Percentiles rank a stretch among this genome's conserved stretches.
phyloP scores from a whole-genome alignment of 2,888 invertebrate species.

The Aphrophora alni region DNA sequence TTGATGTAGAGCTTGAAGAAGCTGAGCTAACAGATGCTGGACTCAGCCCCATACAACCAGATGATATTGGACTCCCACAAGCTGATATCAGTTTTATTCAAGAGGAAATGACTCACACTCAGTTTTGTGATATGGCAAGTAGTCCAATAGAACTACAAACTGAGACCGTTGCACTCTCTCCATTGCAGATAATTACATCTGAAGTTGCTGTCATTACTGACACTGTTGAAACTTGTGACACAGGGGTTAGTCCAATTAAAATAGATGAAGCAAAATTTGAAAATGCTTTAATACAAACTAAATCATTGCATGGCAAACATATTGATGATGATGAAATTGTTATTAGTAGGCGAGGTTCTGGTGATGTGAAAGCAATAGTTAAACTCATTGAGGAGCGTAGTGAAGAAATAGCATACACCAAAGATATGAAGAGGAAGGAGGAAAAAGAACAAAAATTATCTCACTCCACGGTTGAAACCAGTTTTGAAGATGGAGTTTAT shows the following conservation, averaged over 20 bases:
- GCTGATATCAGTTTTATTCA: constrained; percentile 56
- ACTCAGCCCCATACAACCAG: constrained; percentile 63
- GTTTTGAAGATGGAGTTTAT: background rate
- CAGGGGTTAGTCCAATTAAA: constrained; percentile 61
- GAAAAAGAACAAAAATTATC: constrained; percentile 23
- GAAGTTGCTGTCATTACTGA: constrained; percentile 63
- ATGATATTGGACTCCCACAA: constrained; percentile 57
- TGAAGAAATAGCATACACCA: constrained; percentile 53
- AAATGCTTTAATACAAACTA: constrained; percentile 45
- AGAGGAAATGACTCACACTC: constrained; percentile 54
- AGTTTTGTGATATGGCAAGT: constrained; percentile 60
- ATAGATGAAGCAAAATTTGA: constrained; percentile 57
- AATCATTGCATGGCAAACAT: constrained; percentile 21
- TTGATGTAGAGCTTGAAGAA: constrained; percentile 59
- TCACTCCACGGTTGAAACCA: background rate
- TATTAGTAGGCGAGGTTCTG: constrained; percentile 56
- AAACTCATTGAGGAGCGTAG: constrained; percentile 61
- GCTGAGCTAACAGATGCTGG: constrained; percentile 64
- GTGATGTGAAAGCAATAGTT: constrained; percentile 65
- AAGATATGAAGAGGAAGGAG: constrained; percentile 58
- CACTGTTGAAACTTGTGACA: constrained; percentile 61
- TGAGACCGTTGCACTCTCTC: constrained; percentile 58
- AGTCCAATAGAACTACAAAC: constrained; percentile 61
- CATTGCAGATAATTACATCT: constrained; percentile 59
- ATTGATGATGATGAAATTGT: constrained; percentile 41